Evolutionary conservation across 2,888 invertebrate species (phyloP), one percentile per base, ranked within the genome.

Genomic region (Autographa pulchrina): DNA sequence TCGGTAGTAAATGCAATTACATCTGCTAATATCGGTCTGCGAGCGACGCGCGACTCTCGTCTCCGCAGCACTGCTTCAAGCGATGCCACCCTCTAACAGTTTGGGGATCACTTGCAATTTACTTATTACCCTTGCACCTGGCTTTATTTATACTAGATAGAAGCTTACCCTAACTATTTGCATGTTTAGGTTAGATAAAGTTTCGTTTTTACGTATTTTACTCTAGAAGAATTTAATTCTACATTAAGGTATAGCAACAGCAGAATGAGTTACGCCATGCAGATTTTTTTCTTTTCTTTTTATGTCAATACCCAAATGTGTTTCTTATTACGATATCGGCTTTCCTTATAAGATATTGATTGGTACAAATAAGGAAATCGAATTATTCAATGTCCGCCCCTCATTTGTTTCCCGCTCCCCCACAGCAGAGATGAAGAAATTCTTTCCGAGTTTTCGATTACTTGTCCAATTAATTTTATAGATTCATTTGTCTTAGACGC

Each of bases 401-500:
- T 92, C 94, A 96, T 96, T 95, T 95, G 94, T 96, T 93, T 93
- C 90, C 89, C 85, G 90, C 92, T 94, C 95, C 96, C 94, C 95
- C 89, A 91, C 88, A 92, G 73, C 91, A 93, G 92, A 95, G 93
- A 95, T 94, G 94, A 93, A 95, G 95, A 95, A 96, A 96, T 96
- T 95, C 96, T 96, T 96, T 95, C 94, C 90, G 92, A 96, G 94
- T 95, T 96, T 96, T 96, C 96, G 95, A 96, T 96, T 96, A 95
- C 96, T 95, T 93, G 94, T 94, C 94, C 95, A 96, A 96, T 95
- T 95, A 96, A 95, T 95, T 96, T 95, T 94, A 95, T 96, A 94
- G 94, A 94, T 95, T 94, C 93, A 95, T 96, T 96, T 94, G 93
- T 94, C 93, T 95, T 92, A 90, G 90, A 88, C 84, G 87, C 90